These are phyloP conservation scores for Aricia agestis DNA, from an alignment of 1,140 invertebrate species.

Conservation along the genomic window DNA sequence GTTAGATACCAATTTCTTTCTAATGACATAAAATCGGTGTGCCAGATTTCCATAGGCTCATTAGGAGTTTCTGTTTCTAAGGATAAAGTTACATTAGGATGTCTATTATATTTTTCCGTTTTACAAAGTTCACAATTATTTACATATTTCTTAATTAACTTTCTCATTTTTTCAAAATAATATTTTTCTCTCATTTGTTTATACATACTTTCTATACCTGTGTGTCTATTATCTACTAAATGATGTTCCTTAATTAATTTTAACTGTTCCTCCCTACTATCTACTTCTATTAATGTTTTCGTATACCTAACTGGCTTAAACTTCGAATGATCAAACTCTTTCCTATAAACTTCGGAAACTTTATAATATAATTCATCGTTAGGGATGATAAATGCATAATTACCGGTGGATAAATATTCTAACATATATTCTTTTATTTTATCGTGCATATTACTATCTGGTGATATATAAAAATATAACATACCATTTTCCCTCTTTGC, in stretches of 20 bases:
- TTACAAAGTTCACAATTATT: constrained; percentile 6
- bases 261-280: no score
- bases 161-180: background rate
- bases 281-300: no score
- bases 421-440: no score
- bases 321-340: no score
- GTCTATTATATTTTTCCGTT: constrained; percentile 18
- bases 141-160: constrained; percentile 5
- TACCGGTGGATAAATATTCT: no score
- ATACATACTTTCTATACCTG: constrained; percentile 8
- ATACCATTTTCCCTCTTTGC: no score
- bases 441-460: no score
- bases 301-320: no score
- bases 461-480: no score
- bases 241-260: constrained; percentile 8
- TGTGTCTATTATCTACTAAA: constrained; percentile 11
- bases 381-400: no score
- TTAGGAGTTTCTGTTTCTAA: constrained; percentile 10
- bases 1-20: constrained; percentile 15
- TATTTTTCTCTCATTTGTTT: constrained; percentile 16
- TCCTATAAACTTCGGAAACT: no score
- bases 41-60: constrained; percentile 15
- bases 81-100: background rate
- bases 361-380: no score
- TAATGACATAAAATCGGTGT: constrained; percentile 16